A percentile compares a stretch with the other conserved stretches of the same genome.
Conservation (phyloP, 1,140 invertebrate genomes). For the Polypedilum vanderplanki region DNA sequence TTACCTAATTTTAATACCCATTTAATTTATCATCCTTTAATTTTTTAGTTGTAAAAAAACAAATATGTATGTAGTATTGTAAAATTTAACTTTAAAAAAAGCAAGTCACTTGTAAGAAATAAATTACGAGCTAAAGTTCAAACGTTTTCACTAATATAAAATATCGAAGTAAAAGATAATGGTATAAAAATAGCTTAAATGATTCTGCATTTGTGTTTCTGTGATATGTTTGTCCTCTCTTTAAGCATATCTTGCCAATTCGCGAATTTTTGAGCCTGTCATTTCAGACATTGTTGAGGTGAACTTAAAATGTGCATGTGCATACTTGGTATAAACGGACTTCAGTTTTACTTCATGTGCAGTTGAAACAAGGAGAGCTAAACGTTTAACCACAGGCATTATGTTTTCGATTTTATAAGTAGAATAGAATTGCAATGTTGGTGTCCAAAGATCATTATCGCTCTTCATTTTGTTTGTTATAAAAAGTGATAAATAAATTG, state of each 20-base stretch:
- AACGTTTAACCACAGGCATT: conserved; percentile 51
- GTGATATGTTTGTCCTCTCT: not conserved
- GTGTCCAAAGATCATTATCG: conserved; percentile 51
- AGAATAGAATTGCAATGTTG: conserved; percentile 56
- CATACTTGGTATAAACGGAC: conserved; percentile 56
- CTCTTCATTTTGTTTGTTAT: conserved; percentile 44
- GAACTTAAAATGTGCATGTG: not conserved
- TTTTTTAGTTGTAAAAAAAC: too few species aligned
- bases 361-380: conserved; percentile 51
- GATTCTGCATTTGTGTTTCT: not conserved
- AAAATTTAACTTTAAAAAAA: not conserved
- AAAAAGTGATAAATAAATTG: conserved; percentile 49
- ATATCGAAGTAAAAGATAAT: not conserved
- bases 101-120: not conserved
- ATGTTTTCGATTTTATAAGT: conserved; percentile 52
- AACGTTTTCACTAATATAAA: conserved; percentile 3
- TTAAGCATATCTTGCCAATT: not conserved
- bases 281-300: conserved; percentile 21
- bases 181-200: too few species aligned
- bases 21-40: too few species aligned
- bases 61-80: not conserved
- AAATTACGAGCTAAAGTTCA: not conserved
- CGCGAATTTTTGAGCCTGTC: not conserved
- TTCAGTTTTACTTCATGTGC: conserved; percentile 53
- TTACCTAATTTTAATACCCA: too few species aligned